These are phyloP conservation scores for Athalia cordata DNA, from an alignment of 2,888 invertebrate species.

Conservation along the genomic window DNA sequence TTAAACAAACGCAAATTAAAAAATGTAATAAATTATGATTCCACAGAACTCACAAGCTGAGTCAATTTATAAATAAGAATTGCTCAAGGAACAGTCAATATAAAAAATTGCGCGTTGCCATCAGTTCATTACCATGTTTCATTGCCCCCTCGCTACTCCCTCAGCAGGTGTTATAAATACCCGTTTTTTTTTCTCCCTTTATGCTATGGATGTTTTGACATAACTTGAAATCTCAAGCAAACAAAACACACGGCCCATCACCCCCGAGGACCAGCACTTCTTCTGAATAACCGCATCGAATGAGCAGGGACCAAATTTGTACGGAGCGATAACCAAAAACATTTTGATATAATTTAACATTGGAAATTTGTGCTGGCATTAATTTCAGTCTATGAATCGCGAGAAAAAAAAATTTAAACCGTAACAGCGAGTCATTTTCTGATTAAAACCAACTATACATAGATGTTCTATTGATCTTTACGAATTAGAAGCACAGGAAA, in stretches of 20 bases:
- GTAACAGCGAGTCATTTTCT: neutral
- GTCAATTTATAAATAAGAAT: too few species aligned
- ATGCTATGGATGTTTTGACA: neutral
- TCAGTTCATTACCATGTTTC: neutral
- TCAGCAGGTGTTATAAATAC: too few species aligned
- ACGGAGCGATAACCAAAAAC: neutral
- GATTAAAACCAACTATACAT: conserved; percentile 6
- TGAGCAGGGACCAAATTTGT: conserved; percentile 23
- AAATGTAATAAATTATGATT: too few species aligned
- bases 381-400: too few species aligned
- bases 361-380: too few species aligned
- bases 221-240: neutral
- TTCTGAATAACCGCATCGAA: conserved; percentile 17
- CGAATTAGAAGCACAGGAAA: neutral
- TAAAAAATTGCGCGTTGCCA: too few species aligned
- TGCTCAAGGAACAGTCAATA: too few species aligned
- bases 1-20: too few species aligned
- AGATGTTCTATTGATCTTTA: neutral
- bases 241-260: conserved; percentile 13
- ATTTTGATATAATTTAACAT: too few species aligned
- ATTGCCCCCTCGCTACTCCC: neutral
- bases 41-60: too few species aligned
- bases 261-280: conserved; percentile 23
- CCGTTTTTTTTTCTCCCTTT: too few species aligned
- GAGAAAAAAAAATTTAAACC: too few species aligned